Evolutionary conservation across 2,888 invertebrate genomes (phyloP).

Genomic region (Drosophila mettleri): DNA sequence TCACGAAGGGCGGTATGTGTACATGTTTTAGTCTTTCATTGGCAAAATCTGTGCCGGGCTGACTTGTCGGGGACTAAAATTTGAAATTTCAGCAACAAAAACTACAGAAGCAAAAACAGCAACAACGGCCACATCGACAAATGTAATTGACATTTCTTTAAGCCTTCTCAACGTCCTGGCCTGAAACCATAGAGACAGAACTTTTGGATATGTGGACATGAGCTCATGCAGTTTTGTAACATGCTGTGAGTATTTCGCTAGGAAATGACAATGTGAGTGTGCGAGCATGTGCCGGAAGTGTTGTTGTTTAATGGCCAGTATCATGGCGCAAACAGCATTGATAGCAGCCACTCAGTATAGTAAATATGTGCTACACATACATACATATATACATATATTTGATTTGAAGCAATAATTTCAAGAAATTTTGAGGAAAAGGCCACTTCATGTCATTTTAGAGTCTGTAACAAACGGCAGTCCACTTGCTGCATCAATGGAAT

Average conservation of each 20-base stretch:
- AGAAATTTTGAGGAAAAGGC: constrained; percentile 20
- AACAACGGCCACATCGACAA: constrained; percentile 67
- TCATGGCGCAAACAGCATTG: constrained; percentile 51
- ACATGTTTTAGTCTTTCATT: constrained; percentile 28
- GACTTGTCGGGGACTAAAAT: constrained; percentile 50
- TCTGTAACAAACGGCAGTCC: background rate
- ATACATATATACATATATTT: constrained; percentile 6
- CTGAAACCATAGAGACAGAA: constrained; percentile 53
- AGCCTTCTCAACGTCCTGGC: constrained; percentile 28
- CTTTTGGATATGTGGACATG: constrained; percentile 39
- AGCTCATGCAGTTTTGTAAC: constrained; percentile 49
- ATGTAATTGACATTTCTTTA: constrained; percentile 79
- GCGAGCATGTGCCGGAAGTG: constrained; percentile 29
- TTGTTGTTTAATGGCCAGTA: constrained; percentile 46
- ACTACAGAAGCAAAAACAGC: constrained; percentile 9
- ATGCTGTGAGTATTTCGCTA: constrained; percentile 47
- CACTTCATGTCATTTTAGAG: background rate
- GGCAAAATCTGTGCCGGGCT: background rate
- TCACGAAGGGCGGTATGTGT: constrained; percentile 28
- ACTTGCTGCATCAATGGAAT: constrained; percentile 4
- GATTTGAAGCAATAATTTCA: background rate
- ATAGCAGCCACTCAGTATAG: constrained; percentile 30
- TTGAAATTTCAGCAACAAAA: constrained; percentile 62
- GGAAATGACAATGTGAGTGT: constrained; percentile 16
- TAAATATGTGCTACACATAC: constrained; percentile 11